Base-by-base conservation (phyloP, 2,888 invertebrate species). In the Drosophila siamana region DNA sequence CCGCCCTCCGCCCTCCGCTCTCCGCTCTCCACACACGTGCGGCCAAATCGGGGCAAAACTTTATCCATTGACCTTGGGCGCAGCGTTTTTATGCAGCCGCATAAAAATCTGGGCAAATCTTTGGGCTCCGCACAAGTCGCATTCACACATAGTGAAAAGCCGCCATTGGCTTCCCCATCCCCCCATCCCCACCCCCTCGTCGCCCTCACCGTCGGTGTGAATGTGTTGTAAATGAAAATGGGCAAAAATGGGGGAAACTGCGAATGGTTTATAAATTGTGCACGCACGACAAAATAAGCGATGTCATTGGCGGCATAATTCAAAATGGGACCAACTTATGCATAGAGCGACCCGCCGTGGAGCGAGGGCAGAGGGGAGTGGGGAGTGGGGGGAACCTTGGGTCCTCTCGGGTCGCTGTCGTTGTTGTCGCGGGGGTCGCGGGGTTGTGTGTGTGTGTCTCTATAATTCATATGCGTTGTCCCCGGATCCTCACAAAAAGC, bases 31-130 rank as follows among this genome's bases (percentile, higher is more conserved):
- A n/a, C n/a, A 28, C 33, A 30, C 33, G 13, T 8, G 51, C 16
- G 16, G 22, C 24, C 9, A 41, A 46, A 59, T 30, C 22, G n/a
- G 54, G 51, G 24, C 3, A 56, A 74, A 84, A 84, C 78, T 84
- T 80, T 80, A 54, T 46, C 66, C 81, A 82, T 79, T 82, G 81
- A 86, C 81, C 86, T 81, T 81, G 82, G 28, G 9, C 41, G 19
- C 13, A 84, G 54, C 46, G 33, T 74, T 79, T 55, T 66, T 70
- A 60, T 68, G 60, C 52, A 48, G 36, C 41, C 59, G 59, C 69
- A 61, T 9, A 41, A 57, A 69, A 72, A 72, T 76, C 74, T 48
- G 43, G 8, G 33, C 22, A 36, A 63, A 59, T 68, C 55, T 63
- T 72, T 62, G n/a, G 15, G n/a, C 38, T 69, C 33, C 57, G n/a